Evolutionary conservation across 2,113 vertebrate species (phyloP).

Genomic region (Equus przewalskii): DNA sequence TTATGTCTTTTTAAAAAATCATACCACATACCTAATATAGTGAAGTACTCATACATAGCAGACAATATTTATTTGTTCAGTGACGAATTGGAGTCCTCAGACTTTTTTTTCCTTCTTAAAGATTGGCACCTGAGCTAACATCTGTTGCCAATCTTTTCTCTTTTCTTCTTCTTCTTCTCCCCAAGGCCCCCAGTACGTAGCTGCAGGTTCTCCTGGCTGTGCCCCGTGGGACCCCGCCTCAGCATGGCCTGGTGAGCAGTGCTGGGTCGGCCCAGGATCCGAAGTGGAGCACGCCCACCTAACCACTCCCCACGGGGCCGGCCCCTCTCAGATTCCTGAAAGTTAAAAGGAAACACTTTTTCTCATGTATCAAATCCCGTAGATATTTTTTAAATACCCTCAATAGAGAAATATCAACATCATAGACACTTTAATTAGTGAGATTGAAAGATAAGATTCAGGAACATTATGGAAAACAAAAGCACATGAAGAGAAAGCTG

Average conservation of each 20-base stretch:
- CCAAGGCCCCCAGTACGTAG: too few species aligned
- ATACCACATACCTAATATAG: not conserved
- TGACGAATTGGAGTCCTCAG: conserved; percentile 1
- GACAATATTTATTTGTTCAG: not conserved
- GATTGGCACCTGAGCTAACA: too few species aligned
- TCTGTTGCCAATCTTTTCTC: too few species aligned
- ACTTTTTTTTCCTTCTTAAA: not conserved
- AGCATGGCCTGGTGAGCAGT: too few species aligned
- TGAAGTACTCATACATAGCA: not conserved
- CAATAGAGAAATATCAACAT: conserved; percentile 44
- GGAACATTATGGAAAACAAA: conserved; percentile 5
- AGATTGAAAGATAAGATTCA: conserved; percentile 41
- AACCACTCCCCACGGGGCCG: too few species aligned
- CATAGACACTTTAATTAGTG: conserved; percentile 63
- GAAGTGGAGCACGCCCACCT: too few species aligned
- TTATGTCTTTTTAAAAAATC: not conserved
- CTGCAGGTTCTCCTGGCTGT: too few species aligned
- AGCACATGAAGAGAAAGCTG: not conserved
- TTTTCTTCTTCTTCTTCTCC: too few species aligned
- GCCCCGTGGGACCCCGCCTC: too few species aligned
- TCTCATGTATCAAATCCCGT: not conserved
- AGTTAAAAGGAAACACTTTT: conserved; percentile 27
- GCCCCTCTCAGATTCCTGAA: not conserved
- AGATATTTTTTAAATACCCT: conserved; percentile 28
- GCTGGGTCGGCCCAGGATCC: too few species aligned